Percentiles rank a stretch among this genome's conserved stretches.
Conservation (phyloP, 2,113 vertebrate genomes). For the Acrocephalus kingi region DNA sequence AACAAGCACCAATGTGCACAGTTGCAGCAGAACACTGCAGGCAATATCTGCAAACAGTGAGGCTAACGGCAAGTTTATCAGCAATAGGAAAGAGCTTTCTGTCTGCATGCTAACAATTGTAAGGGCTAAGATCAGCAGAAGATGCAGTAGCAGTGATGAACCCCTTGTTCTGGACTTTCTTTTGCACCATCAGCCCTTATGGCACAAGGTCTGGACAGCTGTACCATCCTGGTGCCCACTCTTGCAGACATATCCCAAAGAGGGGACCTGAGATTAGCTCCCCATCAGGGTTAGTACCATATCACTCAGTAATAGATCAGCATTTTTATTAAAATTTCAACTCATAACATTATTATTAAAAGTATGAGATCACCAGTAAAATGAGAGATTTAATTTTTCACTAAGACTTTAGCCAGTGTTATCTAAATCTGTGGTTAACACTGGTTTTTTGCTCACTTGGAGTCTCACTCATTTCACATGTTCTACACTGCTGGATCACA, state of each 20-base stretch:
- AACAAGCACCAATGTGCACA: fast-evolving
- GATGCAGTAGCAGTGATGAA: not conserved
- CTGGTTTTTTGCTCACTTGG: fast-evolving
- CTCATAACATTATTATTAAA: not conserved
- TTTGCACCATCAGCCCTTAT: not conserved
- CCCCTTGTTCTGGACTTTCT: not conserved
- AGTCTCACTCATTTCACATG: not conserved
- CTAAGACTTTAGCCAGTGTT: not conserved
- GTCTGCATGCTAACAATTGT: fast-evolving
- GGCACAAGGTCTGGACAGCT: not conserved
- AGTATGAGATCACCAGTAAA: not conserved
- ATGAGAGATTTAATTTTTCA: not conserved
- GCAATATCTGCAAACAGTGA: not conserved
- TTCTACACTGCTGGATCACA: not conserved
- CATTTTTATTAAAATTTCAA: not conserved
- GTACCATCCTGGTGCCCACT: not conserved
- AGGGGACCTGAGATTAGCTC: not conserved
- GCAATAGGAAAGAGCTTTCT: not conserved
- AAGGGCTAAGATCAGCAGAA: not conserved
- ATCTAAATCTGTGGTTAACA: not conserved
- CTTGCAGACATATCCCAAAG: not conserved
- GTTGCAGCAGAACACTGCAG: not conserved
- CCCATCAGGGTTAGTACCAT: not conserved
- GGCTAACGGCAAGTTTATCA: not conserved
- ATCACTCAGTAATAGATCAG: not conserved